These are phyloP conservation scores for Axis porcinus DNA, from an alignment of 2,113 vertebrate species.

Conservation along the genomic window DNA sequence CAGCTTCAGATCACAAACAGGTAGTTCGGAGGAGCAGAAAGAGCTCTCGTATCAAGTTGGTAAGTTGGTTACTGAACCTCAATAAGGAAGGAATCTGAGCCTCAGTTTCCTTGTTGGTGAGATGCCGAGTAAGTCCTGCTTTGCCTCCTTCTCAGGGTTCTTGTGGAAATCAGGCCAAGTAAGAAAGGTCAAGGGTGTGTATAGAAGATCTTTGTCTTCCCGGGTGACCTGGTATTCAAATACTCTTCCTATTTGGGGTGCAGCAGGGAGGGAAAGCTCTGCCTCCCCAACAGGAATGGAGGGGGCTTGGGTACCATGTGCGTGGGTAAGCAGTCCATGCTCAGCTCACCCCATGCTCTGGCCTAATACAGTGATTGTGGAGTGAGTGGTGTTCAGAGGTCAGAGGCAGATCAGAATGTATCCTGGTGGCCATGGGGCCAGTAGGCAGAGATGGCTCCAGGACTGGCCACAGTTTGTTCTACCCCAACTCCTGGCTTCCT, in stretches of 20 bases:
- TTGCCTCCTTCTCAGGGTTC: not conserved
- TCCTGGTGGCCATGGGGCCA: not conserved
- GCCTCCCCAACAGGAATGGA: not conserved
- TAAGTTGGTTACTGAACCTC: not conserved
- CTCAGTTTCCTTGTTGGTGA: not conserved
- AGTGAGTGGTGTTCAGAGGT: not conserved
- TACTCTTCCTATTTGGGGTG: not conserved
- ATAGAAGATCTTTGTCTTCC: not conserved
- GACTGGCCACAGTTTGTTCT: not conserved
- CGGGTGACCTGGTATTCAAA: not conserved
- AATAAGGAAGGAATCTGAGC: not conserved
- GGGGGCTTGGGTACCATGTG: not conserved
- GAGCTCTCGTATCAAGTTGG: not conserved
- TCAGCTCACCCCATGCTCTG: not conserved
- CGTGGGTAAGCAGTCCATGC: fast-evolving
- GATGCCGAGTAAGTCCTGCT: not conserved
- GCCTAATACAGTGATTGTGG: not conserved
- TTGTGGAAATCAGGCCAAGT: not conserved
- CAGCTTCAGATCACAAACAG: not conserved
- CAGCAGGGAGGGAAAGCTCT: not conserved
- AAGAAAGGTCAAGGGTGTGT: not conserved
- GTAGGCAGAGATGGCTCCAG: not conserved
- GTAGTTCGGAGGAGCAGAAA: not conserved
- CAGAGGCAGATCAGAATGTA: not conserved
- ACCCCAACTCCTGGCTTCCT: not conserved